Evolutionary conservation across 2,888 invertebrate genomes (phyloP).

Genomic region (Drosophila fungiperda): DNA sequence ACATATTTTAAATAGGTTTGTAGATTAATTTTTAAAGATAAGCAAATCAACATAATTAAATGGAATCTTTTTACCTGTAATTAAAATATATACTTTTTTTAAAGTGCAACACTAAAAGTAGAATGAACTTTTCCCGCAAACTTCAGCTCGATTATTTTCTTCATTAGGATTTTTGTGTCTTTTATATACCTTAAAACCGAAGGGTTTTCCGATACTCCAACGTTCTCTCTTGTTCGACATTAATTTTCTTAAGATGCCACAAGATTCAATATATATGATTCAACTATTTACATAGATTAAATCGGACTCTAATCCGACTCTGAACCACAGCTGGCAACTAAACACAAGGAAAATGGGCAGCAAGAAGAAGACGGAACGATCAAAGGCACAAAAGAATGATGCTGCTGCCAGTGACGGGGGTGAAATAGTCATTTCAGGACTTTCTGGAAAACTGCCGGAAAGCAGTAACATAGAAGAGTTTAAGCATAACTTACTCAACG

Average conservation of each 20-base stretch:
- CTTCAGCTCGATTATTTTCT: background rate
- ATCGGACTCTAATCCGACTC: conserved; percentile 20
- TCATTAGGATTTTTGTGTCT: background rate
- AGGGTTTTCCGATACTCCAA: too few relatives aligned
- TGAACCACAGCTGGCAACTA: conserved; percentile 32
- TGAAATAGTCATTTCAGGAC: conserved; percentile 92
- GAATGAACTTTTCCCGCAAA: background rate
- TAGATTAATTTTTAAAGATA: background rate
- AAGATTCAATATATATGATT: background rate
- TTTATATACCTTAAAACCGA: background rate
- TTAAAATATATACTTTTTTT: background rate
- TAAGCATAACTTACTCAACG: conserved; percentile 94
- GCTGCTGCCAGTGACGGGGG: conserved; percentile 82
- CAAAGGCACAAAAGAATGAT: conserved; percentile 22
- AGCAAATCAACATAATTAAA: background rate
- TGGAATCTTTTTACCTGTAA: background rate
- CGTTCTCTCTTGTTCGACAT: too few relatives aligned
- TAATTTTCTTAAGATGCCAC: too few relatives aligned
- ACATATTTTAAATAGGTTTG: background rate
- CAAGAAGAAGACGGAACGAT: conserved; percentile 46
- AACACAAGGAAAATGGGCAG: conserved; percentile 52
- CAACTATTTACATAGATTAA: conserved; percentile 7
- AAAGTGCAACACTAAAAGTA: background rate
- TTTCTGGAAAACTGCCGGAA: conserved; percentile 96
- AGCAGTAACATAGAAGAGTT: conserved; percentile 96